Evolutionary conservation across 2,797 vertebrate genomes (phyloP).

Genomic region (Iguana delicatissima): DNA sequence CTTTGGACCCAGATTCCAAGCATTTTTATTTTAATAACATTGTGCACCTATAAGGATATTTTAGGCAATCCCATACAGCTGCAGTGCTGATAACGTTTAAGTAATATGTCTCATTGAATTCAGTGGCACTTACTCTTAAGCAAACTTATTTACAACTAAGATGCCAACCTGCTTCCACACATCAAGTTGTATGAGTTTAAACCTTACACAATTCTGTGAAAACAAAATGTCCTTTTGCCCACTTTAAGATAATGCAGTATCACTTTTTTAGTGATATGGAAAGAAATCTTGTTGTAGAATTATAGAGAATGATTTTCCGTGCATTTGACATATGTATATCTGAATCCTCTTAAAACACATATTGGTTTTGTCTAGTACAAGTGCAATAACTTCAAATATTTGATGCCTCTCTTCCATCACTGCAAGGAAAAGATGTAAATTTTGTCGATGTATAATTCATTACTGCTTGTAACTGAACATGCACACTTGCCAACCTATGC

Average conservation of each 20-base stretch:
- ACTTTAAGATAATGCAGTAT: background rate
- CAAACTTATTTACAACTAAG: background rate
- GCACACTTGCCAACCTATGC: background rate
- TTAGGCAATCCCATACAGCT: background rate
- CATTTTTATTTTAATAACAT: background rate
- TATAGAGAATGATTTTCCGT: background rate
- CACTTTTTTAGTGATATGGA: background rate
- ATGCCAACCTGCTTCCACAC: background rate
- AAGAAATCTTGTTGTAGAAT: background rate
- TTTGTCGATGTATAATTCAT: background rate
- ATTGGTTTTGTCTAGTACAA: slow-evolving; percentile 14
- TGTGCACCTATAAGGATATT: background rate
- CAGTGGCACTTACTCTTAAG: background rate
- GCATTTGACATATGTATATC: background rate
- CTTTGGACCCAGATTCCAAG: background rate
- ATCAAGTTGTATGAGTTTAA: background rate
- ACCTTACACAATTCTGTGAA: background rate
- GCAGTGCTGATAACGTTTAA: background rate
- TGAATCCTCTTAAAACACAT: background rate
- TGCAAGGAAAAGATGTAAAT: background rate
- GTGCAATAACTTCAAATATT: background rate
- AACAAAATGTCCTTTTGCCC: background rate
- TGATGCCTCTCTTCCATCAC: background rate
- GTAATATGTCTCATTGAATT: background rate
- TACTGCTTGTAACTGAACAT: background rate